A percentile compares a stretch with the other conserved stretches of the same genome.
Evolutionary conservation across 2,888 invertebrate species (phyloP).

Genomic region (Fragum fragum): DNA sequence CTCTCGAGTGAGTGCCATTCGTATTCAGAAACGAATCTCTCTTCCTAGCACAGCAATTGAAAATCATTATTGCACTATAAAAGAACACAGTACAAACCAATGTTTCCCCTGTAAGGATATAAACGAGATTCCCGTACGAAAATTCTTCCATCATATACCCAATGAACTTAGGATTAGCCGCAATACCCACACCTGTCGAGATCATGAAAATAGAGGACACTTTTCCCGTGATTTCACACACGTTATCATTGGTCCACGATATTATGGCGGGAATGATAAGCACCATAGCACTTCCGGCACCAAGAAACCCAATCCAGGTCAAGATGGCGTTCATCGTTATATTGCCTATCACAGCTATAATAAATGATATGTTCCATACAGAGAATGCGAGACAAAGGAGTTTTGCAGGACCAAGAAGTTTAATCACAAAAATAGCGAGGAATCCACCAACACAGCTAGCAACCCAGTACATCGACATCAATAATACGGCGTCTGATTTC

Average conservation of each 20-base stretch:
- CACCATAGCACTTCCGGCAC: conserved; percentile 57
- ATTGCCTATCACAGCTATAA: conserved; percentile 35
- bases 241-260: conserved; percentile 59
- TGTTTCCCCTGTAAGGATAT: conserved; percentile 41
- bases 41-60: neutral
- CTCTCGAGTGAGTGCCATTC: too few relatives aligned
- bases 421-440: conserved; percentile 36
- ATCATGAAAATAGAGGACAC: conserved; percentile 53
- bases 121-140: conserved; percentile 37
- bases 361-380: conserved; percentile 48
- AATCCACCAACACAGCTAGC: conserved; percentile 53
- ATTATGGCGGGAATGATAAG: conserved; percentile 50
- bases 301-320: conserved; percentile 50
- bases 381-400: conserved; percentile 39
- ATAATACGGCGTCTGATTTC: conserved; percentile 33
- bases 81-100: conserved; percentile 32
- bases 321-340: conserved; percentile 31
- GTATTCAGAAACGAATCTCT: neutral
- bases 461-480: conserved; percentile 54
- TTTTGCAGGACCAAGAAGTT: conserved; percentile 11
- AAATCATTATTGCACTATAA: neutral
- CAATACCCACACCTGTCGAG: conserved; percentile 47
- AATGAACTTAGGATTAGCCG: conserved; percentile 50
- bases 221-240: conserved; percentile 53
- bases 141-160: conserved; percentile 57